Evolutionary conservation across 2,888 invertebrate species (phyloP).

Genomic region (Lochmaea crataegi): DNA sequence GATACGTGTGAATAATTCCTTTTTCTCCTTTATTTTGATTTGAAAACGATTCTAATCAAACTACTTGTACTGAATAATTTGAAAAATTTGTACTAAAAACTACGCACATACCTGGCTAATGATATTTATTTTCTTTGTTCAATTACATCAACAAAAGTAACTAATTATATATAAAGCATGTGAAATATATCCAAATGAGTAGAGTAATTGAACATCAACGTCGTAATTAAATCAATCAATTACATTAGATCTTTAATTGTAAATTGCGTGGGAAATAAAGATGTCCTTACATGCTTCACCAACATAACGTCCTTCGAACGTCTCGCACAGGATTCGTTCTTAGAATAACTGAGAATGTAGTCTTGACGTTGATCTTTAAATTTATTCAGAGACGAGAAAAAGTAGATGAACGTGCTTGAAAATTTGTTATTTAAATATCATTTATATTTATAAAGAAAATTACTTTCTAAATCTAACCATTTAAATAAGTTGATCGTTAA

Average conservation of each 20-base stretch:
- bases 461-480: too few relatives aligned
- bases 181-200: slow-evolving; percentile 11
- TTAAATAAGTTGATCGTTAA: too few relatives aligned
- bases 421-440: neutral
- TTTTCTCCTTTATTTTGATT: too few relatives aligned
- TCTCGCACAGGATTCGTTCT: slow-evolving; percentile 5
- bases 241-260: slow-evolving; percentile 12
- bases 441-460: neutral
- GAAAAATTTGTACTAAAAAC: too few relatives aligned
- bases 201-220: slow-evolving; percentile 2
- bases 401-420: neutral
- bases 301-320: slow-evolving; percentile 16
- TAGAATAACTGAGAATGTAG: slow-evolving; percentile 11
- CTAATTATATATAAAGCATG: neutral
- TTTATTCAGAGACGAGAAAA: neutral
- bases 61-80: too few relatives aligned
- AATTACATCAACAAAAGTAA: neutral
- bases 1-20: too few relatives aligned
- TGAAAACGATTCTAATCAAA: too few relatives aligned
- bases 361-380: slow-evolving; percentile 3
- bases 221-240: slow-evolving; percentile 21
- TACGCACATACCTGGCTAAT: too few relatives aligned
- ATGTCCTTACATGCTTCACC: slow-evolving; percentile 25
- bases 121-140: neutral
- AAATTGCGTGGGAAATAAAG: slow-evolving; percentile 26